Base-by-base conservation (phyloP, 1,140 invertebrate genomes). In the Hycleus cichorii region DNA sequence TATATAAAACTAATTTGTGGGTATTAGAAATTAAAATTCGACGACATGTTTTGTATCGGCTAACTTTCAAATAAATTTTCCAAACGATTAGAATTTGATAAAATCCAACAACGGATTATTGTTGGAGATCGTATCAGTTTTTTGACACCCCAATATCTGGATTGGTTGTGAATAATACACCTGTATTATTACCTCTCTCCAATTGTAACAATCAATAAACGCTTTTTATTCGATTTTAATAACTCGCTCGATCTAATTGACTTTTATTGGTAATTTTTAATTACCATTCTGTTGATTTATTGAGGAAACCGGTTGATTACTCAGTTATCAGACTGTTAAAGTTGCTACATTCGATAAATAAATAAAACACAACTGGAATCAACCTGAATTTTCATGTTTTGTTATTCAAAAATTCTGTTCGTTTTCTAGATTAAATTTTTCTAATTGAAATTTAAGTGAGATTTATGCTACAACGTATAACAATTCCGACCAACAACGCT, bases 381-480 rank as follows among this genome's bases (percentile, higher is more conserved):
- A 48, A 48, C 11, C 26, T 24, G n/a, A 48, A 32, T 48, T 48
- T 48, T 48, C 4, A 32, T 25, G 26, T 24, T n/a, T 47, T 48
- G 8, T 48, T 48, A 25, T 48, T n/a, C 11, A 48, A 9, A 53
- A 46, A 46, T 45, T 46, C 46, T 53, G 27, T 46, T 45, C 44
- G 38, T 53, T 53, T 44, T 32, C 39, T 53, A 32, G 44, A 45
- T 53, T 42, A n/a, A 25, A 26, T 25, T 7, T 45, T 53, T 53
- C 46, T 53, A 53, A 53, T 53, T 53, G 51, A 53, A 53, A 46
- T 53, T 53, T 53, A 53, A 53, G 40, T 53, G 51, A 53, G 51
- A 53, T 53, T 53, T 53, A 53, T 53, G 51, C 45, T 53, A 32
- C 39, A 40, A 53, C 40, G 51, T 53, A 53, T 45, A 53, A 53